phyloP scores from a whole-genome alignment of 1,140 invertebrate species.

The Solen grandis region DNA sequence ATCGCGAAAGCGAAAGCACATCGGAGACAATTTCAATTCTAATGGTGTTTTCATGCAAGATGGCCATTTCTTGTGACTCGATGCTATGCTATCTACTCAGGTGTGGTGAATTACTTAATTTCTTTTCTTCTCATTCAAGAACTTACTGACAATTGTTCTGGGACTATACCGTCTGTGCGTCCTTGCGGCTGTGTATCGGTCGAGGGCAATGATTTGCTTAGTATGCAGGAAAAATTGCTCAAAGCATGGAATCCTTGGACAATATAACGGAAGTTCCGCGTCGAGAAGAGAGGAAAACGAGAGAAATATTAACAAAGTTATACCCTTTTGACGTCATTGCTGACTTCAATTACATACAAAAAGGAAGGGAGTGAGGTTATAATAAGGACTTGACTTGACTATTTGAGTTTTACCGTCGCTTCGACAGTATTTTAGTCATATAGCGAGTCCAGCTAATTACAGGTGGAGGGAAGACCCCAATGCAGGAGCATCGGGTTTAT shows the following conservation, averaged over 20 bases:
- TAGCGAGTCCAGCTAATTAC: no score
- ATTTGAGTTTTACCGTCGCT: no score
- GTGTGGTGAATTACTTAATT: conserved; percentile 33
- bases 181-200: conserved; percentile 26
- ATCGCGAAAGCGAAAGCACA: background rate
- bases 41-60: conserved; percentile 55
- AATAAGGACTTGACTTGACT: no score
- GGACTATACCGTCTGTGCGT: conserved; percentile 36
- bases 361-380: no score
- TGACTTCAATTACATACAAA: no score
- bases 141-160: conserved; percentile 32
- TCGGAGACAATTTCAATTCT: conserved; percentile 38
- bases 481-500: no score
- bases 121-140: conserved; percentile 40
- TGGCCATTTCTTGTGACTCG: conserved; percentile 38
- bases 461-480: no score
- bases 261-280: no score
- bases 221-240: conserved; percentile 38
- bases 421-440: no score
- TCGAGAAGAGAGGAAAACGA: no score
- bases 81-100: background rate
- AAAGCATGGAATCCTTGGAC: conserved; percentile 31
- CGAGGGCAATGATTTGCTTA: conserved; percentile 41
- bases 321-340: no score
- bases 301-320: no score